phyloP scores from a whole-genome alignment of 2,113 vertebrate genomes.

The Podarcis cretensis region DNA sequence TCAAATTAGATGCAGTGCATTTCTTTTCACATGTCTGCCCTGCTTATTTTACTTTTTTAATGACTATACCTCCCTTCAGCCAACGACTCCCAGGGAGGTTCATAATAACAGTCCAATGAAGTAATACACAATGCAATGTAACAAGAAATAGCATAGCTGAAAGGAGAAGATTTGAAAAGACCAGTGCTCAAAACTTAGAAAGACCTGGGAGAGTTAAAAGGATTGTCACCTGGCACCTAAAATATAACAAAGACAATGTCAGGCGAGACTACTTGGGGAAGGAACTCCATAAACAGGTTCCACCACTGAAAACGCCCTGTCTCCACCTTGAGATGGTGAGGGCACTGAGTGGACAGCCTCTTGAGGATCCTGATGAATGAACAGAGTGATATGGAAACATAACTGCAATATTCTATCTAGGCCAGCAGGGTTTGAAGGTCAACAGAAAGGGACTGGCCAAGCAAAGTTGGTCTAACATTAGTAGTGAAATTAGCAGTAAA shows the following conservation, averaged over 20 bases:
- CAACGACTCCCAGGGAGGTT: not conserved
- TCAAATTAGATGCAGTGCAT: not conserved
- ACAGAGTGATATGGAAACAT: not conserved
- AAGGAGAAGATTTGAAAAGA: not conserved
- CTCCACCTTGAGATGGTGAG: not conserved
- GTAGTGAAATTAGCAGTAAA: too few relatives aligned
- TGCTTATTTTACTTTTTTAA: not conserved
- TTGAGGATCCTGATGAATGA: not conserved
- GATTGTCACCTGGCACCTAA: not conserved
- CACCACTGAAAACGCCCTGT: not conserved
- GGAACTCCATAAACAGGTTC: not conserved
- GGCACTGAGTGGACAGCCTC: not conserved
- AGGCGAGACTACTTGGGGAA: not conserved
- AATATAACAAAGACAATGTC: not conserved
- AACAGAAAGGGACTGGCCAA: too few relatives aligned
- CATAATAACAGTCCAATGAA: not conserved
- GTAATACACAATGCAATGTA: not conserved
- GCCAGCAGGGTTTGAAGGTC: too few relatives aligned
- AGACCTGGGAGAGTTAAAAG: not conserved
- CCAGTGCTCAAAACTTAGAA: not conserved
- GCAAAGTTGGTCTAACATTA: too few relatives aligned
- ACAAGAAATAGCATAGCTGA: not conserved
- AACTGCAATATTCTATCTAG: not conserved
- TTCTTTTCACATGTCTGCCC: not conserved
- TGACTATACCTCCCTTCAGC: not conserved